Evolutionary conservation across 2,113 vertebrate genomes (phyloP), one percentile per base, ranked within the genome.

Genomic region (Hippocampus abdominalis): DNA sequence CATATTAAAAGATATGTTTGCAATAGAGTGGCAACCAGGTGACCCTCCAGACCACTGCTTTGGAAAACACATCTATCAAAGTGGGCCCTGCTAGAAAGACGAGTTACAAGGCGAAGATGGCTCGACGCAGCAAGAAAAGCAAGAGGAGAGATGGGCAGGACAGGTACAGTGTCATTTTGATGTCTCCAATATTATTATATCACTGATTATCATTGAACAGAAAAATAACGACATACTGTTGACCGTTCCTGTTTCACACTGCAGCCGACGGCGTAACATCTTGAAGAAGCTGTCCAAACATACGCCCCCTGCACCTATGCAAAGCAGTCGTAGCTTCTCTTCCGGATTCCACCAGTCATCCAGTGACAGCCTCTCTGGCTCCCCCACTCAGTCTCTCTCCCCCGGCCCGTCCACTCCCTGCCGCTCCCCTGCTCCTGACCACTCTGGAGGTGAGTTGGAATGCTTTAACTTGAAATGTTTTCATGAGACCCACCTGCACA

Each of bases 21-120:
- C 0, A 51, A 72, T 86, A 98, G 96, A 98, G 96, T 0, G 94
- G 95, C 23, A 95, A 91, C 75, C 95, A 93, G 76, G 94, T 98
- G 21, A 92, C 94, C 0, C 91, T 98, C 60, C 78, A 95, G 79
- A 96, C 96, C 3, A 98, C 96, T 0, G 93, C 96, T 3, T 87
- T 98, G 78, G 96, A 98, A 84, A 96, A 98, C 89, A 98, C 96
- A 0, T 96, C 95, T 25, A 98, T 98, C 69, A 95, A 94, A 86
- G 93, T 94, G 0, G 96, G 96, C 0, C 96, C 96, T 0, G 96
- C 96, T 0, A 91, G 96, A 44, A 97, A 94, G 76, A 89, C 92
- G 2, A 94, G 94, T 80, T 92, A 91, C 86, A 96, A 93, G 83
- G 92, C 93, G 0, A 94, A 95, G 82, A 96, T 98, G 96, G 96